Base-by-base conservation (phyloP, 2,888 invertebrate genomes). In the Flexamia atlantica region DNA sequence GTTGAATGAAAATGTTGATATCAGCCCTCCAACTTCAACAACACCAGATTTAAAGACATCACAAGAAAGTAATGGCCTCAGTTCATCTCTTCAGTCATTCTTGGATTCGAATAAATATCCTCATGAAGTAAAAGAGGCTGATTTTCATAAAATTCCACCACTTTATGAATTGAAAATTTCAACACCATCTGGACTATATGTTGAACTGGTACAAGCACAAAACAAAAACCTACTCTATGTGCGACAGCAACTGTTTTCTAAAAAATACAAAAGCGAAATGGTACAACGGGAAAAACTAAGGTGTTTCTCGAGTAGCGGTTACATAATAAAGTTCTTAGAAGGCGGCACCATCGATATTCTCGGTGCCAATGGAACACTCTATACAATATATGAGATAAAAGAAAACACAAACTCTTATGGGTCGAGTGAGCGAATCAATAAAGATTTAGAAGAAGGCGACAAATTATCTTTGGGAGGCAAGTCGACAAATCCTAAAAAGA, bases 31-130 rank as follows among this genome's bases (percentile, higher is more conserved):
- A 3, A 50, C 4, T 50, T n/a, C 50, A 50, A 17, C 5, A 14
- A 50, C 50, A 5, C 23, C 12, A 23, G 23, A 20, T 57, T 57
- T 25, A 57, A 23, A 57, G 3, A 25, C 20, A 23, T 57, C 12
- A 23, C 4, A 5, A 10, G 64, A 9, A 28, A 4, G 17, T 28
- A 25, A 28, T 14, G 64, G 14, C n/a, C 7, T 25, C 30, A 14
- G 7, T 64, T 4, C 1, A 17, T 4, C 14, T 64, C 28, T 30
- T 28, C 28, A 17, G 17, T 28, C 30, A 82, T 60, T 42, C 70
- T 30, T 81, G 74, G 72, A 72, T 23, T 25, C 70, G 60, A 82
- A 79, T 23, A 7, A 36, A 40, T 40, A 40, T 40, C 72, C 42
- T 23, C 36, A 36, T 40, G 5, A 72, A 40, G 40, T 72, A 36